Conservation (phyloP, 2,797 vertebrate genomes). For the Crypturellus tataupa region DNA sequence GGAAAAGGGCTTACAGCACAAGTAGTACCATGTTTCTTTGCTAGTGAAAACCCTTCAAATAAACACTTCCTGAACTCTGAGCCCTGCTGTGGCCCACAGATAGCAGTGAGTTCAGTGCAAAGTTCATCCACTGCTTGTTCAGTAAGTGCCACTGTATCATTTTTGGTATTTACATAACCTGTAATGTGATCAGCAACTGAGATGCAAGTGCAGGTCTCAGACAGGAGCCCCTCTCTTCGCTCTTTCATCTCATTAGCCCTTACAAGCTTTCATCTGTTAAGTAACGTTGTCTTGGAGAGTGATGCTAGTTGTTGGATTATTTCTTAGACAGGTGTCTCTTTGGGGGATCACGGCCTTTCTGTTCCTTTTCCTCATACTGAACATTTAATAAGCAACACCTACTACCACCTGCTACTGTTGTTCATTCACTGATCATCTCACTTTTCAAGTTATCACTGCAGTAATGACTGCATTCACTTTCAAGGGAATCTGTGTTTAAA, state of each 20-base stretch:
- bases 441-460: constrained; percentile 31
- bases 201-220: not conserved
- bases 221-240: not conserved
- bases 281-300: not conserved
- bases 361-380: constrained; percentile 45
- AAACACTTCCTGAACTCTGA: not conserved
- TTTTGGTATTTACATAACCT: accelerated
- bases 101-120: not conserved
- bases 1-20: not conserved
- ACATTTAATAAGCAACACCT: constrained; percentile 72
- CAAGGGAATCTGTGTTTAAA: constrained; percentile 30
- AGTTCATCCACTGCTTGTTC: not conserved
- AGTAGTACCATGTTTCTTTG: not conserved
- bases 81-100: not conserved
- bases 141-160: accelerated
- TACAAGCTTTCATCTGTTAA: constrained; percentile 3
- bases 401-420: constrained; percentile 67
- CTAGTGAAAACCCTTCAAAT: not conserved
- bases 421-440: constrained; percentile 56
- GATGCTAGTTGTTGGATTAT: constrained; percentile 16
- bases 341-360: constrained; percentile 1
- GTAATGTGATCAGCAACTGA: not conserved
- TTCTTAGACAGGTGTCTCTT: constrained; percentile 40
- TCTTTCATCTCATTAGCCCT: not conserved
- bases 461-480: constrained; percentile 20